Base-by-base conservation (phyloP, 2,888 invertebrate species). In the Hipparchia semele region DNA sequence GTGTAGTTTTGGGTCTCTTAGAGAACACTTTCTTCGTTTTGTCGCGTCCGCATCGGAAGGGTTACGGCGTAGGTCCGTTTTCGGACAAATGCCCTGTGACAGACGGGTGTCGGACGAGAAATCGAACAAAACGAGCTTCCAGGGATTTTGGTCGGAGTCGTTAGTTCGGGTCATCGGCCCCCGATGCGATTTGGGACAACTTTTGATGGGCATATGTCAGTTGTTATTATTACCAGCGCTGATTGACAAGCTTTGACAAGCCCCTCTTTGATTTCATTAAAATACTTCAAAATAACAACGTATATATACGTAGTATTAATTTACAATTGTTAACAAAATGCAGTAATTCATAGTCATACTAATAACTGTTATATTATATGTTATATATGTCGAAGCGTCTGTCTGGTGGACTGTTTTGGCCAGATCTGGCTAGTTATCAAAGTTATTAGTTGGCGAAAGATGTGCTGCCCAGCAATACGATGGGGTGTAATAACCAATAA, bases 161-260 rank as follows among this genome's bases (percentile, higher is more conserved):
- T 94, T 93, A 94, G 92, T 89, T 68, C 86, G 93, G 93, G 94
- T 94, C 94, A 92, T 83, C 89, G 89, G 87, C 85, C 78, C 87
- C 87, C 90, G 92, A 94, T 92, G 90, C 91, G 94, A 94, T 94
- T 93, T 92, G 85, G 90, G 90, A 87, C 90, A 90, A 88, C 91
- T 91, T 90, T 88, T 94, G 93, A 92, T 92, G 89, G 89, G 84
- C 83, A 83, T 82, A 86, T 85, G 92, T 90, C 92, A 88, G 81
- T 78, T 87, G 83, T 87, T 89, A 88, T 91, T 92, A 89, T 89
- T 88, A 84, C 81, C 81, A 86, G 23, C 62, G 58, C 39, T 90
- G 91, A 92, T 90, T 91, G 92, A 92, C 91, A 88, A 84, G 83
- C 80, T 70, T 68, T 79, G 74, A 71, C 73, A 60, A 5, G 54